These are phyloP conservation scores for Papio anubis DNA, from an alignment of 2,113 vertebrate genomes.

Conservation along the genomic window DNA sequence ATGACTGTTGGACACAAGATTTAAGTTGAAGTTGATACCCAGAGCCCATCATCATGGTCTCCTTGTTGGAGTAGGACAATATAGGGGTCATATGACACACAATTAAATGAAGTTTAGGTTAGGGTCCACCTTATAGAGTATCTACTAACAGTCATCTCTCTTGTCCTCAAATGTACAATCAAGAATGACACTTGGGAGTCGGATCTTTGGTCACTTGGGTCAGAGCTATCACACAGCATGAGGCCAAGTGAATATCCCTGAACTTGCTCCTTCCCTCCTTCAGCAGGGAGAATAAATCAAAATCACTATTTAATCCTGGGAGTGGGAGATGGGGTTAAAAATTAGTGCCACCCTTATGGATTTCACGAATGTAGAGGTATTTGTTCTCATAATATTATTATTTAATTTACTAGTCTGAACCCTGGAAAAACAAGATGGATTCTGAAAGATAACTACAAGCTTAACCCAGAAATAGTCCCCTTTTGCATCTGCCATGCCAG, in stretches of 20 bases:
- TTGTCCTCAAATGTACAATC: background rate
- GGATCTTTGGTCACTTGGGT: background rate
- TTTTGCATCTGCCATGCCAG: conserved; percentile 51
- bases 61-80: background rate
- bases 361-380: background rate
- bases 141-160: background rate
- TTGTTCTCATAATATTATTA: background rate
- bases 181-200: background rate
- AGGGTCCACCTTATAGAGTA: background rate
- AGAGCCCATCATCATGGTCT: background rate
- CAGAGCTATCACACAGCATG: background rate
- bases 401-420: conserved; percentile 3
- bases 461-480: background rate
- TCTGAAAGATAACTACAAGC: conserved; percentile 32
- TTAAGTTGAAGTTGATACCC: background rate
- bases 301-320: background rate
- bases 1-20: background rate
- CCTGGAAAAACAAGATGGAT: conserved; percentile 22
- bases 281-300: background rate
- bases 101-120: background rate
- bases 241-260: background rate
- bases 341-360: background rate
- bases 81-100: background rate
- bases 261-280: accelerated
- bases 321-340: background rate